Base-by-base conservation (phyloP, 2,797 vertebrate genomes). In the Paedocypris micromegethes region DNA sequence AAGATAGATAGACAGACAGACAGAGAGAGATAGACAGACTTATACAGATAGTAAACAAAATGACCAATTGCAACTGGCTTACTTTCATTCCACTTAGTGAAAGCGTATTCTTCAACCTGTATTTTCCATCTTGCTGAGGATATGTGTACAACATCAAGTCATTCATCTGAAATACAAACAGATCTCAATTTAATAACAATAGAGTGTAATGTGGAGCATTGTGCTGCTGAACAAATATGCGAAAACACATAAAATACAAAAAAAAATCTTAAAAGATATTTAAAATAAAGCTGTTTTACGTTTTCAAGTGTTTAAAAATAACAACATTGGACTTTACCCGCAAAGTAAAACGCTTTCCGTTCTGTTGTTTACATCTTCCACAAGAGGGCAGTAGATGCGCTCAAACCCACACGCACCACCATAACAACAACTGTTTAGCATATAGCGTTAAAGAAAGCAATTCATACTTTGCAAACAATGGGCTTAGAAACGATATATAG, bases 41-140 rank as follows among this genome's bases (percentile, higher is more conserved):
- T 23, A 58, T n/a, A 4, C 6, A 51, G 50, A 46, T 9, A 3
- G 9, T 40, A 9, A 60, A n/a, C 1, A 44, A 39, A 48, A 40
- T 6, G 2, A 39, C 46, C 42, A 54, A 2, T 3, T 38, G 8
- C 5, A 53, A 9, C 5, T 23, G 46, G 9, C 5, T 72, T 86
- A 97, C 96, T 93, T 94, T 95, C 93, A 99, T 95, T 64, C 87
- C 90, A 64, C 92, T 91, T 45, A 99, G 85, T 58, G 89, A 80
- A 23, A 98, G 87, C 0, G 93, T 92, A 77, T 92, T 96, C 83
- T 94, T 98, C 40, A 98, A 88, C 72, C 85, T 88, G 86, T 98
- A 98, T 84, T 95, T 98, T 23, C 96, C 95, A 64, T 96, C 94
- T 82, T 97, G 97, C 86, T 97, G 93, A 59, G 96, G 95, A 78